These are phyloP conservation scores for Centrocercus urophasianus DNA, from an alignment of 2,113 vertebrate species.

Conservation along the genomic window DNA sequence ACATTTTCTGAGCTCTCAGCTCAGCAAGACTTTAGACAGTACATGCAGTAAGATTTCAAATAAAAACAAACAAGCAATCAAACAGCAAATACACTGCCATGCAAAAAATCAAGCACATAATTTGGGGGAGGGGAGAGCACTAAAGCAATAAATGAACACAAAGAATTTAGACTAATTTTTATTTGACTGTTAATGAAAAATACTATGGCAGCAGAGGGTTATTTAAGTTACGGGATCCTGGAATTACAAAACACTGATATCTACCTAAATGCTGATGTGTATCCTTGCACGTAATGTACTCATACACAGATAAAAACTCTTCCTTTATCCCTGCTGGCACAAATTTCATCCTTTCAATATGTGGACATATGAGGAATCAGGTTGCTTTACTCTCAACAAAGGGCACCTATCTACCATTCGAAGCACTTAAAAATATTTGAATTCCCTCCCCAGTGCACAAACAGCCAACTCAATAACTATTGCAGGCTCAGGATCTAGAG, in stretches of 20 bases:
- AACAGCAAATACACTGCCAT: neutral
- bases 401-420: neutral
- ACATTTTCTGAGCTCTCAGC: neutral
- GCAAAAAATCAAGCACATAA: neutral
- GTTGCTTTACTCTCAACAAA: slow-evolving; percentile 11
- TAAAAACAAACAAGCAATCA: slow-evolving; percentile 29
- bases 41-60: slow-evolving; percentile 43
- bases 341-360: neutral
- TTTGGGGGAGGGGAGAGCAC: neutral
- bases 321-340: slow-evolving; percentile 12
- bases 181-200: slow-evolving; percentile 41
- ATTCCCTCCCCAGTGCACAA: slow-evolving; percentile 19
- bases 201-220: neutral
- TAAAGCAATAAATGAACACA: neutral
- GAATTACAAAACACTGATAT: slow-evolving; percentile 26
- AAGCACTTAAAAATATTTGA: slow-evolving; percentile 21
- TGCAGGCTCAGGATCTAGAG: neutral
- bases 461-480: neutral
- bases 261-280: neutral
- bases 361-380: neutral
- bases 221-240: neutral
- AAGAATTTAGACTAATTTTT: slow-evolving; percentile 15
- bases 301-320: neutral
- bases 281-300: neutral
- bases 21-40: slow-evolving; percentile 13